Percentiles rank a stretch among this genome's conserved stretches.
Evolutionary conservation across 2,888 invertebrate genomes (phyloP).

Genomic region (Lasius fuliginosus): DNA sequence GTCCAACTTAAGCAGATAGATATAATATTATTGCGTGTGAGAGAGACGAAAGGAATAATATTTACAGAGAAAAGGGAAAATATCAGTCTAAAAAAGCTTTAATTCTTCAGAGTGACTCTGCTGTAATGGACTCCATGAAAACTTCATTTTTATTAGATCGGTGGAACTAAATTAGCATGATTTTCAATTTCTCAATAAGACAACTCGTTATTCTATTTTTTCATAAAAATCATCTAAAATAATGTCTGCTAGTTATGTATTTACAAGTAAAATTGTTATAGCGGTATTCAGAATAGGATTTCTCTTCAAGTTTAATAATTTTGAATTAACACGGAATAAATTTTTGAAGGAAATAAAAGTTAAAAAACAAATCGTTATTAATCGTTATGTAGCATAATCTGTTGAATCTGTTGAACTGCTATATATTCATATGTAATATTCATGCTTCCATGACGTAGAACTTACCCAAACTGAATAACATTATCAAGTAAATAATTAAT

Average conservation of each 20-base stretch:
- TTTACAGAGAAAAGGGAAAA: not conserved
- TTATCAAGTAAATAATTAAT: not conserved
- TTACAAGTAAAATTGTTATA: not conserved
- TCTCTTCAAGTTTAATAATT: not conserved
- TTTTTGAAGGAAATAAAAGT: not conserved
- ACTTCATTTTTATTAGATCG: conserved; percentile 6
- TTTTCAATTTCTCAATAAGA: not conserved
- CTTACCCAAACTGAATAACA: not conserved
- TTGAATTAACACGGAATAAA: not conserved
- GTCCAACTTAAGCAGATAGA: not conserved
- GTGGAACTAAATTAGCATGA: not conserved
- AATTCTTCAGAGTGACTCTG: not conserved
- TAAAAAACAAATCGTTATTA: conserved; percentile 1
- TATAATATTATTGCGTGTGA: not conserved
- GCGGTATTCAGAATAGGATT: not conserved
- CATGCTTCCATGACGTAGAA: not conserved
- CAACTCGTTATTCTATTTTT: not conserved
- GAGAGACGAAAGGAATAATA: not conserved
- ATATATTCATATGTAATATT: not conserved
- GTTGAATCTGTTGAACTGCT: not conserved
- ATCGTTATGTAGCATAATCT: not conserved
- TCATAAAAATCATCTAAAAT: not conserved
- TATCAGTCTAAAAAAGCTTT: not conserved
- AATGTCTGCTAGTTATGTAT: not conserved
- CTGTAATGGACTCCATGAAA: not conserved